A percentile compares a stretch with the other conserved stretches of the same genome.
These are phyloP conservation scores for Biston stratarius DNA, from an alignment of 2,888 invertebrate genomes.

Conservation along the genomic window DNA sequence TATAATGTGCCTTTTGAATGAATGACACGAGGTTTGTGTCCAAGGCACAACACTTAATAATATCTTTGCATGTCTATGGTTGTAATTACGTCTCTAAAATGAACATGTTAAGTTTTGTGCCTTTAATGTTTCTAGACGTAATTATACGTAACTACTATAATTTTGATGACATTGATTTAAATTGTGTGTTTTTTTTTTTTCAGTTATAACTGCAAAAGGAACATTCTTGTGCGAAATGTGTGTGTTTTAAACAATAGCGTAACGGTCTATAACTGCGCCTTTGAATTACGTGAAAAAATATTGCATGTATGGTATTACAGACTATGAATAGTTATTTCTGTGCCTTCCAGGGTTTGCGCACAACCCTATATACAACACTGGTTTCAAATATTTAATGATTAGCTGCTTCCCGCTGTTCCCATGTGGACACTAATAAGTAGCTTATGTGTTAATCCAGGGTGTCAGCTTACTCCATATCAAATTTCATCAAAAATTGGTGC, in stretches of 20 bases:
- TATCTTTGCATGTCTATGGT: constrained; percentile 12
- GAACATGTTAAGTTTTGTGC: constrained; percentile 24
- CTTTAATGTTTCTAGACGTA: constrained; percentile 24
- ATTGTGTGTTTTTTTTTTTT: not conserved
- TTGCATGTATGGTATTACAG: too few relatives aligned
- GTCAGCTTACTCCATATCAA: too few relatives aligned
- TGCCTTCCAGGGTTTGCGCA: too few relatives aligned
- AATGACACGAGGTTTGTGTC: constrained; percentile 41
- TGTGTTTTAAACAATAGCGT: not conserved
- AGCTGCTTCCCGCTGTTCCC: too few relatives aligned
- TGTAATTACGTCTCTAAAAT: constrained; percentile 8
- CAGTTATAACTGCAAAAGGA: not conserved
- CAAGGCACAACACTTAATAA: constrained; percentile 23
- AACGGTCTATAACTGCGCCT: too few relatives aligned
- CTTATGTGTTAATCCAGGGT: too few relatives aligned
- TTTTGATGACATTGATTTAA: constrained; percentile 38
- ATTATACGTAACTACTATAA: not conserved
- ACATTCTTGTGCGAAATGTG: not conserved
- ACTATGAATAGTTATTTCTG: too few relatives aligned
- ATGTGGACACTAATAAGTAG: too few relatives aligned
- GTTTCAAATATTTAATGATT: too few relatives aligned
- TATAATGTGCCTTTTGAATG: constrained; percentile 39
- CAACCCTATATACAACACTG: too few relatives aligned
- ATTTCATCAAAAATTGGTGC: too few relatives aligned
- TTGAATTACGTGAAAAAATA: too few relatives aligned